Base-by-base conservation (phyloP, 2,888 invertebrate species). In the Athetis lepigone region DNA sequence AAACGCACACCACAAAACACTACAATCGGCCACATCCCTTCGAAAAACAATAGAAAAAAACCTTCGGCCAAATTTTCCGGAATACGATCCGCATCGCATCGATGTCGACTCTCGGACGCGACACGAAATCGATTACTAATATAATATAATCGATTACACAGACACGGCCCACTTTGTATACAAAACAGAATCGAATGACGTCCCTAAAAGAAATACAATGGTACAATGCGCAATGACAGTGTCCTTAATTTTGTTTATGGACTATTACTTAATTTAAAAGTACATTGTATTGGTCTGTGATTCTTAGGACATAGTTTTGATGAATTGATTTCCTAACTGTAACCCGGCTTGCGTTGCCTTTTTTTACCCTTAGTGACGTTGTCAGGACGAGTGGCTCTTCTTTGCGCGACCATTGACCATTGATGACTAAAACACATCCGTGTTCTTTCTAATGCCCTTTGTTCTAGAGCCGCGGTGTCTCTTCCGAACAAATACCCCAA, bases 201-300 rank as follows among this genome's bases (percentile, higher is more conserved):
- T 71, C 79, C 79, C 63, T 77, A 71, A 54, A 74, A 23, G 77
- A 45, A 47, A 69, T 6, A 78, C 78, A 79, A 79, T 79, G 59
- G 65, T 25, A 78, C 68, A 79, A 76, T 77, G 47, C 60, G 78
- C 65, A 79, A 76, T 78, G 60, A 39, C 13, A 21, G 21, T 56
- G 68, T 49, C 64, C 75, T 62, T 46, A 64, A 75, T 75, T 19
- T 50, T 54, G 39, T 45, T 65, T 46, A 47, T 43, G 7, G 8
- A n/a, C 40, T 45, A 60, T 64, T 69, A 59, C 62, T 62, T 58
- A 51, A 72, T 72, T 56, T 50, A 37, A 40, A 56, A 39, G 25
- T 45, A 39, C 54, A 23, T 18, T 23, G 43, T 13, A 19, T 23
- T 19, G 3, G 29, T 13, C 16, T 19, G 9, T 25, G 19, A 2